phyloP scores from a whole-genome alignment of 2,113 vertebrate species.

The Elaphurus davidianus region DNA sequence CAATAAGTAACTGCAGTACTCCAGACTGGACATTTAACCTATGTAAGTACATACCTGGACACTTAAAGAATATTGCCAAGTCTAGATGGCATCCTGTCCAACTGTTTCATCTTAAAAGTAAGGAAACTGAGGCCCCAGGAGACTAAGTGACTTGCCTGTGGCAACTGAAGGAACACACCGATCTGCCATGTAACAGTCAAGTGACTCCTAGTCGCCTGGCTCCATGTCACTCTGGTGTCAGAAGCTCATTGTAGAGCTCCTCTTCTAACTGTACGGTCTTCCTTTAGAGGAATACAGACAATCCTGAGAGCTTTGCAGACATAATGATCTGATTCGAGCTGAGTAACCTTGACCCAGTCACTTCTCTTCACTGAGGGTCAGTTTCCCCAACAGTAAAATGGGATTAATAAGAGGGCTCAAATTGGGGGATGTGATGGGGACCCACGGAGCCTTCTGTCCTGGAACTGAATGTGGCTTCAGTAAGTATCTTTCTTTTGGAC shows the following conservation, averaged over 20 bases:
- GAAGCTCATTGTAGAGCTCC: background rate
- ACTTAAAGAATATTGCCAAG: background rate
- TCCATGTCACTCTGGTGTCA: background rate
- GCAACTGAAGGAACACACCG: background rate
- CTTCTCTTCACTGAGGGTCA: background rate
- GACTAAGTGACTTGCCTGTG: background rate
- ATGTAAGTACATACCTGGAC: background rate
- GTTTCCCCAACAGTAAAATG: background rate
- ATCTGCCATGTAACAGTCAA: background rate
- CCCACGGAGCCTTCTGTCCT: background rate
- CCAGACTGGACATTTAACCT: background rate
- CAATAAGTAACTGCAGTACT: background rate
- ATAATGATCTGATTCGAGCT: background rate
- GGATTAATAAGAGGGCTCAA: background rate
- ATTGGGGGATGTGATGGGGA: background rate
- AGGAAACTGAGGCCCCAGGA: background rate
- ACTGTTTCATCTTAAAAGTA: background rate
- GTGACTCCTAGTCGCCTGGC: fast-evolving
- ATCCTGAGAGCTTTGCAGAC: too few species aligned
- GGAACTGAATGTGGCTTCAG: background rate
- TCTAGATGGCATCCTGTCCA: background rate
- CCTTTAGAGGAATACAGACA: background rate
- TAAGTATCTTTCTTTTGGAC: background rate
- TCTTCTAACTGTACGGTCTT: background rate
- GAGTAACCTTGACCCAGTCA: background rate